Conservation (phyloP, 2,888 invertebrate species). For the Heliconius charithonia region DNA sequence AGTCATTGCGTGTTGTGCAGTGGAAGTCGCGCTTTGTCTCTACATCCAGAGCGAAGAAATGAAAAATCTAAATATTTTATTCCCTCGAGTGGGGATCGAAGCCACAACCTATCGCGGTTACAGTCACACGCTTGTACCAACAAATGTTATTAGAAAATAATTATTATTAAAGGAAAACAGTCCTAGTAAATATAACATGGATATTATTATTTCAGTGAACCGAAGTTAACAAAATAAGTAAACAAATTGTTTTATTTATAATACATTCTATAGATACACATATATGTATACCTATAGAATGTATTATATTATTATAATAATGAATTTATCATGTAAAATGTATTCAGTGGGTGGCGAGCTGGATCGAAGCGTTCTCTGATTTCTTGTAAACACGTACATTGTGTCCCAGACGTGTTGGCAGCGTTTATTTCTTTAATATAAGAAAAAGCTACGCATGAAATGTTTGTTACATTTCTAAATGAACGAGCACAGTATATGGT, state of each 20-base stretch:
- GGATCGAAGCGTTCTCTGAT: constrained; percentile 58
- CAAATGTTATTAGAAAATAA: neutral
- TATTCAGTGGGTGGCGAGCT: constrained; percentile 41
- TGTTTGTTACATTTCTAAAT: constrained; percentile 59
- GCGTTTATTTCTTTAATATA: constrained; percentile 58
- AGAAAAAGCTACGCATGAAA: constrained; percentile 59
- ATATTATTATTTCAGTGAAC: neutral
- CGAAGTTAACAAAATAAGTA: too few species aligned
- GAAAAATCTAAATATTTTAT: too few species aligned
- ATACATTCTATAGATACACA: neutral
- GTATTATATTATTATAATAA: constrained; percentile 21
- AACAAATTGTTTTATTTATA: neutral
- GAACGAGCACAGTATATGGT: constrained; percentile 39
- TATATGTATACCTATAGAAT: neutral
- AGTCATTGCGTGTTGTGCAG: too few species aligned
- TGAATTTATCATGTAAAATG: constrained; percentile 39
- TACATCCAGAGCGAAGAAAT: too few species aligned
- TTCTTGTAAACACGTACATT: constrained; percentile 76
- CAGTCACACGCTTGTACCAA: too few species aligned
- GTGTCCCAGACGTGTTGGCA: constrained; percentile 64
- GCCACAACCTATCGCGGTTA: too few species aligned
- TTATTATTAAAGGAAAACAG: neutral
- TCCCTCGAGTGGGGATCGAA: too few species aligned
- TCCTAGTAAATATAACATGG: neutral
- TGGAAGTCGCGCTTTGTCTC: too few species aligned